A percentile compares a stretch with the other conserved stretches of the same genome.
Conservation (phyloP, 2,888 invertebrate species). For the Cheilosia scutellata region DNA sequence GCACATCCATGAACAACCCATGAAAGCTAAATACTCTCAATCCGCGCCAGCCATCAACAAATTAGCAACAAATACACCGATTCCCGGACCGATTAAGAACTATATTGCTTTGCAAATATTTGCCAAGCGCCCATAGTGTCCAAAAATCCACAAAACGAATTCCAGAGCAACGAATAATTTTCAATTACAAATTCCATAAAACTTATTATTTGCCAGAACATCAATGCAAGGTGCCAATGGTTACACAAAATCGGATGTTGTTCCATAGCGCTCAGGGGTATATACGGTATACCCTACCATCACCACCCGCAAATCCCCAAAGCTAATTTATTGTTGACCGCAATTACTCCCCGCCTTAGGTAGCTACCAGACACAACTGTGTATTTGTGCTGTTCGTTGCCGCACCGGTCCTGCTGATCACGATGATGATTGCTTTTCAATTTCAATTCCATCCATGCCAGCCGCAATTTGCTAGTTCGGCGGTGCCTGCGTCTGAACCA, state of each 20-base stretch:
- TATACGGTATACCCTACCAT: no score
- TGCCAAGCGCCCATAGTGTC: slow-evolving; percentile 29
- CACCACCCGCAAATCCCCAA: slow-evolving; percentile 37
- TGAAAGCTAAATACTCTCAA: slow-evolving; percentile 16
- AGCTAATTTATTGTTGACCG: slow-evolving; percentile 54
- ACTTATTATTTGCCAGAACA: slow-evolving; percentile 53
- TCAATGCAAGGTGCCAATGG: slow-evolving; percentile 64
- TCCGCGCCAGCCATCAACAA: slow-evolving; percentile 53
- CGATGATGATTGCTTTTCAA: slow-evolving; percentile 51
- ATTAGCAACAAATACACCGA: slow-evolving; percentile 56
- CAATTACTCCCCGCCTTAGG: not conserved
- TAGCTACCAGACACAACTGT: not conserved
- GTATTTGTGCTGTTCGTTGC: slow-evolving; percentile 21
- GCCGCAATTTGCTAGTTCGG: slow-evolving; percentile 3
- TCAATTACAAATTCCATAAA: slow-evolving; percentile 66
- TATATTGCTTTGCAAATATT: slow-evolving; percentile 53
- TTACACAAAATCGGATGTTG: slow-evolving; percentile 61
- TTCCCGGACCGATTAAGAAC: slow-evolving; percentile 54
- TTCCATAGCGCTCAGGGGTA: slow-evolving; percentile 18
- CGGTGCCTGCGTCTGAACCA: slow-evolving; percentile 29
- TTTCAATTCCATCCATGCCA: slow-evolving; percentile 44
- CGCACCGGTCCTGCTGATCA: slow-evolving; percentile 49
- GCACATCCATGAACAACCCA: not conserved
- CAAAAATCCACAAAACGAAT: slow-evolving; percentile 44
- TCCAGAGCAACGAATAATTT: slow-evolving; percentile 60